These are phyloP conservation scores for Cydia fagiglandana DNA, from an alignment of 1,140 invertebrate genomes.

Conservation along the genomic window DNA sequence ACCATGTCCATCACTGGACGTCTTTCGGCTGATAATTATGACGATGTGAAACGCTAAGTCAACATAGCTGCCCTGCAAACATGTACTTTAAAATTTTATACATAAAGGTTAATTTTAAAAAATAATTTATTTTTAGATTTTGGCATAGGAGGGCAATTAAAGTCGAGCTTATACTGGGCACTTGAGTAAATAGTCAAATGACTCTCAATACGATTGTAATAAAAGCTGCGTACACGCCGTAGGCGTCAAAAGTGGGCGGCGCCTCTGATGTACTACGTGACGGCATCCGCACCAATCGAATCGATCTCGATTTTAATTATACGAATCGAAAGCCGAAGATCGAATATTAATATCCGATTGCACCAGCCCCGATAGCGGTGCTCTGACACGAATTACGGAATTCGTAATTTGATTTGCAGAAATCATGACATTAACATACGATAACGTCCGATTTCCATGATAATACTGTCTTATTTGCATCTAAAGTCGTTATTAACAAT, in stretches of 20 bases:
- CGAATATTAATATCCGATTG: constrained; percentile 75
- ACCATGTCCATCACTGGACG: too few species aligned
- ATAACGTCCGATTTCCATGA: constrained; percentile 48
- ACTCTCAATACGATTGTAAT: not conserved
- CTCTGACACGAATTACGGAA: constrained; percentile 46
- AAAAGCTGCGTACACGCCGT: constrained; percentile 70
- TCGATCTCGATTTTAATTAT: constrained; percentile 76
- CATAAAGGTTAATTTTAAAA: too few species aligned
- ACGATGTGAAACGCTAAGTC: too few species aligned
- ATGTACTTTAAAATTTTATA: too few species aligned
- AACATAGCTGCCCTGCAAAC: too few species aligned
- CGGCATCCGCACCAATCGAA: constrained; percentile 71
- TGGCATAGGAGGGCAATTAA: too few species aligned
- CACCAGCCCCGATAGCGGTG: constrained; percentile 55
- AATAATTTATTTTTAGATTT: too few species aligned
- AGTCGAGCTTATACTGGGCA: not conserved
- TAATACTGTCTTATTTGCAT: constrained; percentile 55
- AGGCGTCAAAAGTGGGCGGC: constrained; percentile 74
- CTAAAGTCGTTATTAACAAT: constrained; percentile 25
- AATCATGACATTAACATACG: constrained; percentile 59
- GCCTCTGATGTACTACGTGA: constrained; percentile 68
- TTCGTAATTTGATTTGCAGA: constrained; percentile 66
- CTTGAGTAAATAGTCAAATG: not conserved
- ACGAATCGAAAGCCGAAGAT: constrained; percentile 67
- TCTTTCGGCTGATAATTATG: too few species aligned